Percentiles rank a stretch among this genome's conserved stretches.
phyloP scores from a whole-genome alignment of 2,113 vertebrate species.

The Cyprinodon brontotheroides region DNA sequence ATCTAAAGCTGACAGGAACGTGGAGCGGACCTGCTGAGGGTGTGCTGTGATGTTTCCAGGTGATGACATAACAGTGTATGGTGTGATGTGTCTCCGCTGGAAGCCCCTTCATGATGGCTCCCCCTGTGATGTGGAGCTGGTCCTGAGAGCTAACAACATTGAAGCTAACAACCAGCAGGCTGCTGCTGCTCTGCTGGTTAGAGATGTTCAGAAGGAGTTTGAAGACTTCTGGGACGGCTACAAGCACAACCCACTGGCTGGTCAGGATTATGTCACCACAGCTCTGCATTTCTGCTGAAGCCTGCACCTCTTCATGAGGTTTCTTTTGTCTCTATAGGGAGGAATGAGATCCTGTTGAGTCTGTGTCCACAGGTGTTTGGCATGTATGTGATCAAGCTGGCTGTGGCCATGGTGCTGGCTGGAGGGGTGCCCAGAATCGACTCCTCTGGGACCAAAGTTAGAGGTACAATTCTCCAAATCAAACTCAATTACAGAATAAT shows the following conservation, averaged over 20 bases:
- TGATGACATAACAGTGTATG: slow-evolving; percentile 93
- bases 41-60: slow-evolving; percentile 70
- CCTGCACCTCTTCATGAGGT: not conserved
- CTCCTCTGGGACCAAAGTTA: slow-evolving; percentile 87
- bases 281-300: not conserved
- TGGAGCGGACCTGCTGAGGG: too few relatives aligned
- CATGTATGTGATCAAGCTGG: slow-evolving; percentile 93
- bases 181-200: slow-evolving; percentile 79
- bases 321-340: slow-evolving; percentile 76
- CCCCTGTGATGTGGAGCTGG: slow-evolving; percentile 91
- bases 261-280: slow-evolving; percentile 61
- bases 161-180: slow-evolving; percentile 93
- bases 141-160: slow-evolving; percentile 91
- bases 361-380: slow-evolving; percentile 97
- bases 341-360: slow-evolving; percentile 93
- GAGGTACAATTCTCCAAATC: slow-evolving; percentile 77
- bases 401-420: slow-evolving; percentile 93
- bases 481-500: not conserved
- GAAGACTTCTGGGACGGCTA: slow-evolving; percentile 89
- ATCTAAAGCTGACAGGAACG: too few relatives aligned
- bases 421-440: slow-evolving; percentile 96
- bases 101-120: slow-evolving; percentile 84
- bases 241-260: slow-evolving; percentile 84
- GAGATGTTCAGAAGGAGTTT: slow-evolving; percentile 89
- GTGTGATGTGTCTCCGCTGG: slow-evolving; percentile 93